Evolutionary conservation across 2,888 invertebrate species (phyloP), one percentile per base, ranked within the genome.

Genomic region (Eristalis arbustorum): DNA sequence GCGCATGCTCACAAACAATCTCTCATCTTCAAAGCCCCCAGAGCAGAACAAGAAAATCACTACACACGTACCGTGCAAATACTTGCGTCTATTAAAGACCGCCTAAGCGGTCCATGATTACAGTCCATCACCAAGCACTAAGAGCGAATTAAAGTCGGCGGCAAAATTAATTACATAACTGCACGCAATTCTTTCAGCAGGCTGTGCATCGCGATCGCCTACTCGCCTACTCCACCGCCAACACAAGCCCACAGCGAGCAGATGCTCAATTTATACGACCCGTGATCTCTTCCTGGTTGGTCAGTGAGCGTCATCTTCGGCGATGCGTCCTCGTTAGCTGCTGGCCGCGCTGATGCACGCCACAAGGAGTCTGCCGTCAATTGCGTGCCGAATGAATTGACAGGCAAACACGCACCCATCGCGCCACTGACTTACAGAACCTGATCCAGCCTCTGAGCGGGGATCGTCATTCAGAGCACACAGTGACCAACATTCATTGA

Each of bases 241-340:
- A 72, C 34, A 23, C n/a, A 49, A 18, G n/a, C 18, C 49, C 18
- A 59, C 56, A 42, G 8, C 40, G 31, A 68, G 66, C 85, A 85
- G 85, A 81, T 85, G 85, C 66, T 78, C 69, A 81, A 81, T 81
- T 85, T 74, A 81, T 75, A 49, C 81, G 82, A 85, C 85, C 82
- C 82, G 66, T 85, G 82, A 85, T 85, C 85, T 85, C 85, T 85
- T 81, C 85, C 85, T 82, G 85, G 85, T 85, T 74, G 81, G 63
- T 69, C 76, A 79, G 31, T 34, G 61, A 62, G n/a, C 68, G 61
- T 57, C 75, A 56, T 18, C 34, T 10, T 18, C 42, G 63, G 77
- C 62, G 68, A 28, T 62, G 72, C 76, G 73, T 81, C 77, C 72
- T 85, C 62, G 63, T 78, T 85, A 82, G 82, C 82, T 85, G 78